These are phyloP conservation scores for Heterochromis multidens DNA, from an alignment of 2,113 vertebrate genomes.

Conservation along the genomic window DNA sequence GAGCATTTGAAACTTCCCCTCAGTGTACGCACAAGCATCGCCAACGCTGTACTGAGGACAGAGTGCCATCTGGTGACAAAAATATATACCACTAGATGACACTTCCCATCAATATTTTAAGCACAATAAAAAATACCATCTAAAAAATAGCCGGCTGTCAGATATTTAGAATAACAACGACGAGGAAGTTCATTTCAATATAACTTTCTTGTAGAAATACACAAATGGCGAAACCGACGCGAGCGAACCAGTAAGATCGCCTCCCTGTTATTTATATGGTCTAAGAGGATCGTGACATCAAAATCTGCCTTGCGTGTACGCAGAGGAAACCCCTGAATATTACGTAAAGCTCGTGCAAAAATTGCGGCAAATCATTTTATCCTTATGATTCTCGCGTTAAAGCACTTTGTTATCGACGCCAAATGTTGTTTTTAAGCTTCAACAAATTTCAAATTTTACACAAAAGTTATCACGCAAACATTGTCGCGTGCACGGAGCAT, in stretches of 20 bases:
- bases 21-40: not conserved
- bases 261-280: not conserved
- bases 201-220: not conserved
- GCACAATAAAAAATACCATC: not conserved
- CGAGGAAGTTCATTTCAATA: not conserved
- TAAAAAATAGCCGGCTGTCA: not conserved
- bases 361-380: too few species aligned
- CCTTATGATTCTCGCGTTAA: not conserved
- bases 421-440: not conserved
- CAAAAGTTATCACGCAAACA: not conserved
- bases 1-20: too few species aligned
- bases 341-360: not conserved
- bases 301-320: not conserved
- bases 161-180: not conserved
- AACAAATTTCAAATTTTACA: not conserved
- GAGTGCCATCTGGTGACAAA: slow-evolving; percentile 43
- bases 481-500: too few species aligned
- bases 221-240: not conserved
- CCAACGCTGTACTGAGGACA: not conserved
- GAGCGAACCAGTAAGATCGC: not conserved
- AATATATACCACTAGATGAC: not conserved
- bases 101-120: not conserved
- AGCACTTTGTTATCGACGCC: not conserved
- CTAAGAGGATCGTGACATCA: not conserved
- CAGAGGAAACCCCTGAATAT: not conserved